These are phyloP conservation scores for Rousettus leschenaultii DNA, from an alignment of 2,113 vertebrate species.

Conservation along the genomic window DNA sequence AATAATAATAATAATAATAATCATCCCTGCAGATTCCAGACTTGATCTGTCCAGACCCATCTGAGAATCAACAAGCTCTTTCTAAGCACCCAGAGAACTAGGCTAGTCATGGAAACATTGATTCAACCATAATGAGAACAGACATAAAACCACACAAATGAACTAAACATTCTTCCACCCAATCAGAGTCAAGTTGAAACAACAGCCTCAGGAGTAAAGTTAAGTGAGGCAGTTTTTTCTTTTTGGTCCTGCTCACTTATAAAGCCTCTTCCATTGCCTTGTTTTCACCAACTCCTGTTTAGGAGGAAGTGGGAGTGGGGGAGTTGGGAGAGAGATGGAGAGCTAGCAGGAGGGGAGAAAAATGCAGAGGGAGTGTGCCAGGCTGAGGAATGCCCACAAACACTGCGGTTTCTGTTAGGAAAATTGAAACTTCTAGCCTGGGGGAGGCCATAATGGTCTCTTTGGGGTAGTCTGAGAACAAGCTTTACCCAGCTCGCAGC, in stretches of 20 bases:
- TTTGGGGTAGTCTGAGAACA: neutral
- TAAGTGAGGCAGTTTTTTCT: neutral
- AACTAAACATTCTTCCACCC: conserved; percentile 38
- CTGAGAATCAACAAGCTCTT: neutral
- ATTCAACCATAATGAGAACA: conserved; percentile 49
- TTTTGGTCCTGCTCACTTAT: conserved; percentile 2
- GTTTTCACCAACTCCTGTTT: neutral
- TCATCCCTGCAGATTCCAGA: neutral
- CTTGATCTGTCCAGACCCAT: neutral
- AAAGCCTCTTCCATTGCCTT: neutral
- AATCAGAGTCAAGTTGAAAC: neutral
- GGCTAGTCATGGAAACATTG: conserved; percentile 62
- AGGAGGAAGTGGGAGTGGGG: neutral
- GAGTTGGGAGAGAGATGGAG: neutral
- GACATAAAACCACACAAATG: conserved; percentile 57
- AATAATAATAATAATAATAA: neutral
- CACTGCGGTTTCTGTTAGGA: neutral
- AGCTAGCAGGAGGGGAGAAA: neutral
- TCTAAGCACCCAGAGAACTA: conserved; percentile 28
- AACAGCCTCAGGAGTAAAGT: neutral
- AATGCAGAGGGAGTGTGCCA: neutral
- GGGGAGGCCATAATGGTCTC: neutral
- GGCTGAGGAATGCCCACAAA: neutral
- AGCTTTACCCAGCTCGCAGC: neutral
- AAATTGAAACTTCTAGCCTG: conserved; percentile 5